A percentile compares a stretch with the other conserved stretches of the same genome.
Conservation (phyloP, 2,113 vertebrate species). For the Puffinus mauretanicus region DNA sequence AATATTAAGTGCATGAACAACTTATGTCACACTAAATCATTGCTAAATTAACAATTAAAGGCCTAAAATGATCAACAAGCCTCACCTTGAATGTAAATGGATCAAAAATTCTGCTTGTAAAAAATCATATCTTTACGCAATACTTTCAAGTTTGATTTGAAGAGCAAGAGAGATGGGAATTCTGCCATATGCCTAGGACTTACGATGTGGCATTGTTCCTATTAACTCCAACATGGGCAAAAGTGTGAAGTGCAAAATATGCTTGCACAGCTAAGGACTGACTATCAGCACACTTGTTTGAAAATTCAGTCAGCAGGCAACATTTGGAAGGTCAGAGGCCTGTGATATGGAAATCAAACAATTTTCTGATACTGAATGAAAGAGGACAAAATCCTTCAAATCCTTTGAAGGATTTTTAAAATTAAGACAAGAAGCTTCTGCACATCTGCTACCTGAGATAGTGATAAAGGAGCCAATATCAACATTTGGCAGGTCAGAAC, state of each 20-base stretch:
- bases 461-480: not conserved
- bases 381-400: not conserved
- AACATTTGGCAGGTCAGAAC: not conserved
- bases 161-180: not conserved
- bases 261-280: not conserved
- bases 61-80: not conserved
- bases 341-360: not conserved
- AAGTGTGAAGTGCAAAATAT: constrained; percentile 12
- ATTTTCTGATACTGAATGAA: not conserved
- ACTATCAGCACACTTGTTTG: not conserved
- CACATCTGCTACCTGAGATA: not conserved
- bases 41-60: not conserved
- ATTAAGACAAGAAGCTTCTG: not conserved
- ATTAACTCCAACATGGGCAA: not conserved
- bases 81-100: not conserved
- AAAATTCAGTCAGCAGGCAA: not conserved
- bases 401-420: not conserved
- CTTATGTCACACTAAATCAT: not conserved
- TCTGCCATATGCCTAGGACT: not conserved
- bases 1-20: not conserved
- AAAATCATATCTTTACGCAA: not conserved
- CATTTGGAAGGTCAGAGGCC: not conserved
- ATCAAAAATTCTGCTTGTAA: not conserved
- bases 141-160: not conserved
- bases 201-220: not conserved